Evolutionary conservation across 2,797 vertebrate genomes (phyloP).

Genomic region (Delichon dasypus): DNA sequence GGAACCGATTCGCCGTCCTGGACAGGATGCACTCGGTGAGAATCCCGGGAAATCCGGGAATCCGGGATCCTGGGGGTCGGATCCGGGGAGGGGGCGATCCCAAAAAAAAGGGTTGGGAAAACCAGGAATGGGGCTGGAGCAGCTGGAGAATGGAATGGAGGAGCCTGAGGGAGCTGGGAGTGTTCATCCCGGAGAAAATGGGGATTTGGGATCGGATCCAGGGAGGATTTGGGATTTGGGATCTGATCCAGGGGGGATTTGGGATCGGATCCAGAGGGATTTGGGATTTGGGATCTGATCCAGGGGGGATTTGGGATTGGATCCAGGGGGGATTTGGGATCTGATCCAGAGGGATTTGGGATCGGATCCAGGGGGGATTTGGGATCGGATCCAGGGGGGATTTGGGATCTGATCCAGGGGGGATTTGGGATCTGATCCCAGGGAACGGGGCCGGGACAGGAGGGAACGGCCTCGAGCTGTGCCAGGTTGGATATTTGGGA

Average conservation of each 20-base stretch:
- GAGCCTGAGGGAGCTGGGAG: neutral
- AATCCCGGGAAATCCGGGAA: no score
- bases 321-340: no score
- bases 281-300: no score
- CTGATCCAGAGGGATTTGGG: neutral
- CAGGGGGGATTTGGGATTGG: no score
- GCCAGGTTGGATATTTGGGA: neutral
- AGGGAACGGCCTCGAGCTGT: no score
- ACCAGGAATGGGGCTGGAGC: neutral
- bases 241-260: no score
- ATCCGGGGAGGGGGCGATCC: neutral
- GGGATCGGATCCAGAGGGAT: no score
- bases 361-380: neutral
- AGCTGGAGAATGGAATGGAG: neutral
- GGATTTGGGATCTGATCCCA: no score
- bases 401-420: no score
- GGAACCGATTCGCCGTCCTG: constrained; percentile 94
- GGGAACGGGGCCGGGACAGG: no score
- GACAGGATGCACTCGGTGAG: constrained; percentile 96
- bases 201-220: neutral
- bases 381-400: no score
- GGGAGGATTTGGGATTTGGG: no score
- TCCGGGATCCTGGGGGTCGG: rapidly evolving
- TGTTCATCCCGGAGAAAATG: neutral
- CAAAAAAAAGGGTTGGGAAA: neutral